phyloP scores from a whole-genome alignment of 2,113 vertebrate genomes.

The Atherinomorus stipes region DNA sequence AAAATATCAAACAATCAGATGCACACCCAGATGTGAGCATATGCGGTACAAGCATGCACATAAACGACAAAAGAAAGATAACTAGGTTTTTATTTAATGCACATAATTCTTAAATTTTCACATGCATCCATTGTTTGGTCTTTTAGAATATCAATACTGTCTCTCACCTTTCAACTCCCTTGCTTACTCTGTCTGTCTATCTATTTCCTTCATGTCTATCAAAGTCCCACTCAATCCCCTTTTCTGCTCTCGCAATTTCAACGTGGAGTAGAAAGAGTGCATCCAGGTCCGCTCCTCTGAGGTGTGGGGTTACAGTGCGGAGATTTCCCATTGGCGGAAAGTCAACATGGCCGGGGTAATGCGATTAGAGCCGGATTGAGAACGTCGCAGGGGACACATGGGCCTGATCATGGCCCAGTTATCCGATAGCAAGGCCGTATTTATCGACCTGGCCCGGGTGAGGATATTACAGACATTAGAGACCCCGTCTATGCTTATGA shows the following conservation, averaged over 20 bases:
- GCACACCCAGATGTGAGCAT: slow-evolving; percentile 1
- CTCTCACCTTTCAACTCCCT: slow-evolving; percentile 62
- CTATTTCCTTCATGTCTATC: slow-evolving; percentile 66
- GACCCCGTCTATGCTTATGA: slow-evolving; percentile 72
- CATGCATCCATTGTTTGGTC: slow-evolving; percentile 33
- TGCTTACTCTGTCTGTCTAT: slow-evolving; percentile 53
- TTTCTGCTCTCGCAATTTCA: slow-evolving; percentile 57
- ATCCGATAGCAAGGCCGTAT: slow-evolving; percentile 80
- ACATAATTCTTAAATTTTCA: slow-evolving; percentile 40
- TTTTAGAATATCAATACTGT: slow-evolving; percentile 55
- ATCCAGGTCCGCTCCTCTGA: slow-evolving; percentile 65
- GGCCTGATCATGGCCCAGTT: slow-evolving; percentile 83
- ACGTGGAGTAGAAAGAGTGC: slow-evolving; percentile 63
- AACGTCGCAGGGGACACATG: slow-evolving; percentile 82
- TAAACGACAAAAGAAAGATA: not conserved
- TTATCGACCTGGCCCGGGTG: slow-evolving; percentile 75
- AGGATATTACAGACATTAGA: slow-evolving; percentile 80
- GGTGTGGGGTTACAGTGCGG: slow-evolving; percentile 84
- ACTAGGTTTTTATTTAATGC: slow-evolving; percentile 24
- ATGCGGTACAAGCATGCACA: slow-evolving; percentile 14
- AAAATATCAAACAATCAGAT: slow-evolving; percentile 53
- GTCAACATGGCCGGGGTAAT: slow-evolving; percentile 83
- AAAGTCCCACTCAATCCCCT: slow-evolving; percentile 67
- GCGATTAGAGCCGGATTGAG: slow-evolving; percentile 82
- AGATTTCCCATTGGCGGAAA: slow-evolving; percentile 85